A percentile compares a stretch with the other conserved stretches of the same genome.
These are phyloP conservation scores for Melipona quadrifasciata DNA, from an alignment of 1,140 invertebrate genomes.

Conservation along the genomic window DNA sequence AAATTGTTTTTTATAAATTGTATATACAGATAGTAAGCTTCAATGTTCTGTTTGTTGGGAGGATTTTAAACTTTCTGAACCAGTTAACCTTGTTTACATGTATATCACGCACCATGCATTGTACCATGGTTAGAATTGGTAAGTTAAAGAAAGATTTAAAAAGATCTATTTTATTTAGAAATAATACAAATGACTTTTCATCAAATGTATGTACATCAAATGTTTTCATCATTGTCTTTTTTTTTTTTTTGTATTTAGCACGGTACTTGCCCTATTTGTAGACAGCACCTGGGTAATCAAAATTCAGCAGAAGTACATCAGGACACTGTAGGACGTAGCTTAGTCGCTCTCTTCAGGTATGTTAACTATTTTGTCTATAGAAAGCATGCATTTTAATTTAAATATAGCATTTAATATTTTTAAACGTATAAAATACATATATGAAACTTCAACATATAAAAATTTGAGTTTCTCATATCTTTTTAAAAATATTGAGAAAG, in stretches of 20 bases:
- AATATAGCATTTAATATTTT: slow-evolving; percentile 7
- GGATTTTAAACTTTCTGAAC: slow-evolving; percentile 91
- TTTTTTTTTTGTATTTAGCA: slow-evolving; percentile 83
- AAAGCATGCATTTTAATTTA: not conserved
- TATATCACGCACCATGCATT: slow-evolving; percentile 96
- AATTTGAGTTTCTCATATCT: not conserved
- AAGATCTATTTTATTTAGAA: not conserved
- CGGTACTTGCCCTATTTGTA: slow-evolving; percentile 97
- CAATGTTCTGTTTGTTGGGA: slow-evolving; percentile 99
- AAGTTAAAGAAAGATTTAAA: slow-evolving; percentile 69
- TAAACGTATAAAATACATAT: not conserved
- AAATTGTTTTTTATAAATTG: slow-evolving; percentile 30
- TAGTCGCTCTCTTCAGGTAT: slow-evolving; percentile 82
- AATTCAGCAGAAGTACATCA: slow-evolving; percentile 78
- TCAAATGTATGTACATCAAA: too few species aligned
- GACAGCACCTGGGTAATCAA: slow-evolving; percentile 88
- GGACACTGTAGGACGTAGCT: slow-evolving; percentile 78
- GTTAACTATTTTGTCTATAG: not conserved
- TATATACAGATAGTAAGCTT: slow-evolving; percentile 86
- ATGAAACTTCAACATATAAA: not conserved
- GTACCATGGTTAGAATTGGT: slow-evolving; percentile 96
- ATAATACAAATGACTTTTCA: not conserved
- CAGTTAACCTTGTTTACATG: slow-evolving; percentile 95
- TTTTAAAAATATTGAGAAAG: not conserved
- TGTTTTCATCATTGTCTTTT: too few species aligned